Percentiles rank a stretch among this genome's conserved stretches.
Evolutionary conservation across 2,113 vertebrate species (phyloP).

Genomic region (Tragelaphus buxtoni): DNA sequence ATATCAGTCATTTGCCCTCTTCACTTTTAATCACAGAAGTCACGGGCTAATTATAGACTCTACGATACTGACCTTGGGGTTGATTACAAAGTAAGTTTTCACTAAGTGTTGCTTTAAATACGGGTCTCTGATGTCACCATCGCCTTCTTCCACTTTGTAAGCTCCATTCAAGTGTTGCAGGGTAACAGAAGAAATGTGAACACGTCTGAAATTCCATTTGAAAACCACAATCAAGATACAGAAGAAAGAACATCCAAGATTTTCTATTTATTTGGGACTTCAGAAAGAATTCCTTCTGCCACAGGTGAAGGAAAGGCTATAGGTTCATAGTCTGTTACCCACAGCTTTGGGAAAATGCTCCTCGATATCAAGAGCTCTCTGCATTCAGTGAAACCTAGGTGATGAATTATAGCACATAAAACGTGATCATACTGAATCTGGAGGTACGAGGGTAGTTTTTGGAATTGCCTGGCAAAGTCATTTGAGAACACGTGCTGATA

Average conservation of each 20-base stretch:
- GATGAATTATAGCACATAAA: background rate
- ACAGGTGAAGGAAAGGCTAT: background rate
- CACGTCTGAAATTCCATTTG: slow-evolving; percentile 85
- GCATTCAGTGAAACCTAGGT: background rate
- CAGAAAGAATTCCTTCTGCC: background rate
- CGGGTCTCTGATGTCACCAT: slow-evolving; percentile 93
- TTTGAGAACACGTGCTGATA: background rate
- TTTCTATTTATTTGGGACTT: background rate
- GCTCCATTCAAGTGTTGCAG: slow-evolving; percentile 93
- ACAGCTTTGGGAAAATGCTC: background rate
- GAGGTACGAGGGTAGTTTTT: background rate
- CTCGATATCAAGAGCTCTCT: background rate
- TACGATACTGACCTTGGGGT: slow-evolving; percentile 90
- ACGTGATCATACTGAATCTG: accelerated
- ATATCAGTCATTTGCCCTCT: no score
- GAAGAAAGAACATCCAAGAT: background rate
- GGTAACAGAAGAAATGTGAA: slow-evolving; percentile 96
- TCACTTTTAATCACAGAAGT: background rate
- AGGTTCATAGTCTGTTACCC: background rate
- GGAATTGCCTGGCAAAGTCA: background rate
- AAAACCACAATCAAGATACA: slow-evolving; percentile 45
- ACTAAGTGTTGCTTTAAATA: slow-evolving; percentile 95
- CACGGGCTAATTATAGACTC: background rate
- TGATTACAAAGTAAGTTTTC: slow-evolving; percentile 95
- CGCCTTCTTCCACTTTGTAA: slow-evolving; percentile 96